phyloP scores from a whole-genome alignment of 2,888 invertebrate genomes.

The Emmelina monodactyla region DNA sequence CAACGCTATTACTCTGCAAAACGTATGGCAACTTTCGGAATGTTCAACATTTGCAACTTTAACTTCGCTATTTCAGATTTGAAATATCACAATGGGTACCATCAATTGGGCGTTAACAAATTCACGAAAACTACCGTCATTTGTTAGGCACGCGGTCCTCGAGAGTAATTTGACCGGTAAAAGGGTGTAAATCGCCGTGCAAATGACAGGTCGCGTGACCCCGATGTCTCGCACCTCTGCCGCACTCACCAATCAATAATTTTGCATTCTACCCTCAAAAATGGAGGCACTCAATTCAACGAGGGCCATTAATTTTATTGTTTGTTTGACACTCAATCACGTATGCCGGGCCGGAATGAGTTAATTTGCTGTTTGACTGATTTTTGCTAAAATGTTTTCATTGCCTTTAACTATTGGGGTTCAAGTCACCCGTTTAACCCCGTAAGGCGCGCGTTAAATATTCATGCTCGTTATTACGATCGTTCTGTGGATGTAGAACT shows the following conservation, averaged over 20 bases:
- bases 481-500: too few relatives aligned
- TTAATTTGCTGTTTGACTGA: background rate
- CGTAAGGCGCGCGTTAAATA: too few relatives aligned
- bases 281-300: background rate
- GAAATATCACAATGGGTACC: too few relatives aligned
- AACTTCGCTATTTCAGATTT: too few relatives aligned
- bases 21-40: too few relatives aligned
- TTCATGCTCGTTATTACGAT: too few relatives aligned
- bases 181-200: slow-evolving; percentile 41
- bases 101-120: background rate
- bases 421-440: too few relatives aligned
- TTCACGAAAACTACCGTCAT: slow-evolving; percentile 23
- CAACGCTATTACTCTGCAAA: too few relatives aligned
- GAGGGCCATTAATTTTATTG: slow-evolving; percentile 1
- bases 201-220: slow-evolving; percentile 48
- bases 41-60: too few relatives aligned
- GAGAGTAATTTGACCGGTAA: slow-evolving; percentile 45
- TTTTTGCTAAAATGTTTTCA: background rate
- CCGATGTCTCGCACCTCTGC: slow-evolving; percentile 9
- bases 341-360: background rate
- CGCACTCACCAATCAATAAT: slow-evolving; percentile 22
- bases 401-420: background rate
- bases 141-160: slow-evolving; percentile 26
- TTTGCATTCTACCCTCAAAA: slow-evolving; percentile 18
- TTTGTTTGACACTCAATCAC: slow-evolving; percentile 1